phyloP scores from a whole-genome alignment of 30 jellyfish, hydroid and myxozoan genomes.

The Morbakka virulenta region DNA sequence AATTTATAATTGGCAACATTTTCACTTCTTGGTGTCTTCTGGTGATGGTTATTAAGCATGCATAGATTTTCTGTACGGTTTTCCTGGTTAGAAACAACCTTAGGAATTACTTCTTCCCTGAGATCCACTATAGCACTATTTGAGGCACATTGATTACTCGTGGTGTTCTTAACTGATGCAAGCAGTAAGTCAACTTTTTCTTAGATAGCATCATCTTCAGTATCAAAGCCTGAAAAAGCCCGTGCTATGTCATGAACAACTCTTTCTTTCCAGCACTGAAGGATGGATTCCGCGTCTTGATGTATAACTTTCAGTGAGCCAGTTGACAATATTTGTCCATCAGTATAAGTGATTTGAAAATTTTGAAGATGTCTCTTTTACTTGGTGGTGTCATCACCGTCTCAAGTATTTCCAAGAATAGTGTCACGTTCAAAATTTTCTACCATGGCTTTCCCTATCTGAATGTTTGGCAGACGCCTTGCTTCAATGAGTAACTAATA shows the following conservation, averaged over 20 bases:
- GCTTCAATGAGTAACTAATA: neutral
- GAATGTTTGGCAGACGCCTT: no score
- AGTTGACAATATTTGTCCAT: neutral
- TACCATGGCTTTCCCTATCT: slow-evolving; percentile 5
- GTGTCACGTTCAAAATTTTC: neutral
- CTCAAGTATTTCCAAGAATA: neutral
- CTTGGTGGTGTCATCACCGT: slow-evolving; percentile 41
- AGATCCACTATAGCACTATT: neutral
- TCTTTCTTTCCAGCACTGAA: slow-evolving; percentile 15
- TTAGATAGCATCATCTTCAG: no score
- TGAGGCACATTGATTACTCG: slow-evolving; percentile 3
- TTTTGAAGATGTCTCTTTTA: slow-evolving; percentile 32
- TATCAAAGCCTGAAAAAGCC: no score
- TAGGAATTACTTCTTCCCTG: slow-evolving; percentile 26
- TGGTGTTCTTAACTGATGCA: no score
- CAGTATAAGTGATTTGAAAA: slow-evolving; percentile 21
- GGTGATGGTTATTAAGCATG: no score
- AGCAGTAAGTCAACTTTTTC: no score
- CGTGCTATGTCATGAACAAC: slow-evolving; percentile 15
- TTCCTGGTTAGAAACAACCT: neutral
- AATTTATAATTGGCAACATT: no score
- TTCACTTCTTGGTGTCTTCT: no score
- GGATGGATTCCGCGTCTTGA: slow-evolving; percentile 43
- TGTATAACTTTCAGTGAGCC: slow-evolving; percentile 24
- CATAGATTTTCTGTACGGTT: no score